Percentiles rank a stretch among this genome's conserved stretches.
These are phyloP conservation scores for Boulengeromyrus knoepffleri DNA, from an alignment of 2,113 vertebrate genomes.

Conservation along the genomic window DNA sequence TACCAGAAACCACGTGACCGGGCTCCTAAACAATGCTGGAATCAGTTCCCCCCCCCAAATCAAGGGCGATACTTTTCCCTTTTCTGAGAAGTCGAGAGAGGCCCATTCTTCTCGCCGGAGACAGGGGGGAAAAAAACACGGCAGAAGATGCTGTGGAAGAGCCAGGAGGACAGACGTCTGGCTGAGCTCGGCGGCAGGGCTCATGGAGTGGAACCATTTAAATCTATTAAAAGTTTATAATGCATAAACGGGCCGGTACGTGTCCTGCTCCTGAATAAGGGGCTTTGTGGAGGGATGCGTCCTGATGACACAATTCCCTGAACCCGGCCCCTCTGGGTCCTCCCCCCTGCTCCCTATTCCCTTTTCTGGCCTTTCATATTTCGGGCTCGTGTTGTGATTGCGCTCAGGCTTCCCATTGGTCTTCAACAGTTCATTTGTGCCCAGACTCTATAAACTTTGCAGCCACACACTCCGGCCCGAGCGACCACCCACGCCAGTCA, in stretches of 20 bases:
- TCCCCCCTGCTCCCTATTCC: constrained; percentile 22
- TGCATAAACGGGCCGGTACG: constrained; percentile 35
- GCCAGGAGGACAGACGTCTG: neutral
- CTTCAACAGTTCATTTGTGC: constrained; percentile 91
- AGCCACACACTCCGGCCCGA: constrained; percentile 50
- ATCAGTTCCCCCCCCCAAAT: neutral
- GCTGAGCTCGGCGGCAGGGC: constrained; percentile 15
- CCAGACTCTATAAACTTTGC: constrained; percentile 74
- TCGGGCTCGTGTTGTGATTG: constrained; percentile 80
- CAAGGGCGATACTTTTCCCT: neutral
- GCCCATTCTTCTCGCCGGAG: neutral
- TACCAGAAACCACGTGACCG: neutral
- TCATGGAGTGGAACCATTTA: constrained; percentile 62
- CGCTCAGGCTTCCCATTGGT: constrained; percentile 80
- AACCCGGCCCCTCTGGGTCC: constrained; percentile 36
- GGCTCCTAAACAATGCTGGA: neutral
- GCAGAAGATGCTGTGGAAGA: neutral
- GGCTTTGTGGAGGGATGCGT: constrained; percentile 54
- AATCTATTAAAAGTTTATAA: constrained; percentile 65
- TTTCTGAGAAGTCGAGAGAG: neutral
- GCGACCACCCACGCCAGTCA: constrained; percentile 81
- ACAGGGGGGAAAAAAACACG: neutral
- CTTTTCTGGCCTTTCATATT: constrained; percentile 41
- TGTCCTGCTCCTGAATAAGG: constrained; percentile 58
- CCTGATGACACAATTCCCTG: constrained; percentile 45